Conservation (phyloP, 2,888 invertebrate genomes). For the Pelosia muscerda region DNA sequence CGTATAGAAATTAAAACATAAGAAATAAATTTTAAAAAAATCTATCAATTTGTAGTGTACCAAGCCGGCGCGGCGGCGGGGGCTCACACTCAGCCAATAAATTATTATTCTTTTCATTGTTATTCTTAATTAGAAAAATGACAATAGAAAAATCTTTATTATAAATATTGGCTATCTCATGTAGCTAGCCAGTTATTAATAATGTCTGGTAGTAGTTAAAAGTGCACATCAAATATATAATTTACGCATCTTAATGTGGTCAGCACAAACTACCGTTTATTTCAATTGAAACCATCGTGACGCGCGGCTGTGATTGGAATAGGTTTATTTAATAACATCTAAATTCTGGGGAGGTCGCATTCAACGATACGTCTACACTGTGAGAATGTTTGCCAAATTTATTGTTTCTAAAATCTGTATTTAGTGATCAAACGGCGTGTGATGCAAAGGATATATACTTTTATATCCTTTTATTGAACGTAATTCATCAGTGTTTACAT, state of each 20-base stretch:
- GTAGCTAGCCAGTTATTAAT: conserved; percentile 44
- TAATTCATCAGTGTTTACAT: not conserved
- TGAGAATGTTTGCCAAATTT: conserved; percentile 39
- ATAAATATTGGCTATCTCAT: conserved; percentile 5
- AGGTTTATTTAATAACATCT: conserved; percentile 38
- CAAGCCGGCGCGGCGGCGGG: too few species aligned
- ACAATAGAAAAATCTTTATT: not conserved
- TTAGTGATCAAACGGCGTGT: conserved; percentile 36
- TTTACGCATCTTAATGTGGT: conserved; percentile 53
- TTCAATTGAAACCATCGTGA: conserved; percentile 66
- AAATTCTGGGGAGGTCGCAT: conserved; percentile 35
- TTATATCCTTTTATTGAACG: too few species aligned
- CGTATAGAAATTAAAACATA: too few species aligned
- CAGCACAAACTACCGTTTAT: conserved; percentile 57
- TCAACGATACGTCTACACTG: conserved; percentile 24
- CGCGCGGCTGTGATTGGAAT: conserved; percentile 57
- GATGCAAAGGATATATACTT: conserved; percentile 30
- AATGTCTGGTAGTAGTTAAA: conserved; percentile 34
- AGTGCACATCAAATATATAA: conserved; percentile 57
- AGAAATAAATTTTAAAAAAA: too few species aligned
- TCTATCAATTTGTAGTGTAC: too few species aligned
- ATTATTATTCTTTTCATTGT: not conserved
- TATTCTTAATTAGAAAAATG: not conserved
- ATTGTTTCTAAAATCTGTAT: conserved; percentile 34
- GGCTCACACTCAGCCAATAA: not conserved